Base-by-base conservation (phyloP, 2,113 vertebrate species). In the Prunella fulvescens region DNA sequence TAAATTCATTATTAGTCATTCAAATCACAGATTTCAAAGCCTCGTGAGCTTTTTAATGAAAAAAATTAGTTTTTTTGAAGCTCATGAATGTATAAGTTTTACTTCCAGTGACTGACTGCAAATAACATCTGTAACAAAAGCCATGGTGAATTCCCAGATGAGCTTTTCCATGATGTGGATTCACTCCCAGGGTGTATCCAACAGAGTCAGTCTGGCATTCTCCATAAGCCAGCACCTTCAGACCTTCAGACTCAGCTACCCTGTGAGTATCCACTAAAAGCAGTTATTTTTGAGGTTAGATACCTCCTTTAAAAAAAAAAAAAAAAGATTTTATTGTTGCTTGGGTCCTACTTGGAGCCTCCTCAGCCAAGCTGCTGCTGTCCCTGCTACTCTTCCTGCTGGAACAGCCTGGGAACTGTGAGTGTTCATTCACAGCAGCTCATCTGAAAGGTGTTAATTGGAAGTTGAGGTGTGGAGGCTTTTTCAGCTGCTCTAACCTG, bases 371-470 rank as follows among this genome's bases (percentile, higher is more conserved):
- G 67, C n/a, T 72, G 44, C n/a, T 72, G 44, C 16, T 79, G 73
- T 64, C 44, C 81, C 31, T 48, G 44, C 56, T 86, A 9, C n/a
- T 90, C 45, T 61, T 58, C 77, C 79, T n/a, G 53, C 61, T 79
- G 65, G 78, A 93, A 95, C 1, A 1, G 37, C 69, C 40, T 0
- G 0, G 53, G 56, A 71, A 57, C 12, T 25, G 10, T 2, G 14
- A 48, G 1, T 23, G 48, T 19, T 65, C 53, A 26, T 65, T 91
- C 88, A 76, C 1, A 88, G 85, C 73, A 60, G 19, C 81, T 90
- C 33, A 7, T 82, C 62, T 93, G 66, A 72, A 67, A 91, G 33
- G 88, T 80, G 88, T 69, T 96, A 93, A 90, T 72, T 92, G 79
- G 66, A 88, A 93, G 19, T 19, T 77, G 79, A 93, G 61, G 45